Evolutionary conservation across 1,140 invertebrate genomes (phyloP), one percentile per base, ranked within the genome.

Genomic region (Cepaea nemoralis): DNA sequence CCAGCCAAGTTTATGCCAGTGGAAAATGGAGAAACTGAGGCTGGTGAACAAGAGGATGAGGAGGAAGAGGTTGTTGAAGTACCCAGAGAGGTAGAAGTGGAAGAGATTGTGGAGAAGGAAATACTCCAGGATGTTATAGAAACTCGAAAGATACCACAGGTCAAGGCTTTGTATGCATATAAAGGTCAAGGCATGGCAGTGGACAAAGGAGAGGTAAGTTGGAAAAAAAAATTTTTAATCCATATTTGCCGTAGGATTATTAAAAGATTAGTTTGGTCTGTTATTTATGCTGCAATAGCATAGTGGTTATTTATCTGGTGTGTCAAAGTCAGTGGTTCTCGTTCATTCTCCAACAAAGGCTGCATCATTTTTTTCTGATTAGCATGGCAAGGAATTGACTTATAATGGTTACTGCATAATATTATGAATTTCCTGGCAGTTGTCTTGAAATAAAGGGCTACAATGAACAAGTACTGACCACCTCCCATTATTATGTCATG

Each of bases 111-210:
- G 0, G 96, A 98, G 89, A 93, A 95, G 81, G 93, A 97, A 27
- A 96, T 98, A 86, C 94, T 96, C 76, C 93, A 94, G 84, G 95
- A 95, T 8, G 95, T 97, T 0, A 94, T 95, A 0, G 97, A 99
- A 90, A 96, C 97, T 84, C 93, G 95, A 79, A 93, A 95, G 81
- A 94, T 99, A 16, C 96, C 97, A 0, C 97, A 99, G 93, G 96
- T 98, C 27, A 95, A 92, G 80, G 93, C 93, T 66, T 91, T 98
- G 35, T 99, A 99, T 92, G 94, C 95, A 2, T 99, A 98, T 93
- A 95, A 93, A 84, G 97, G 97, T 0, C 96, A 98, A 88, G 97
- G 99, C 92, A 85, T 88, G 73, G 94, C 94, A 35, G 97, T 98
- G 93, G 93, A 92, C 6, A 99, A 99, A 92, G 97, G 96, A 80